Evolutionary conservation across 2,113 vertebrate genomes (phyloP).

Genomic region (Crotophaga sulcirostris): DNA sequence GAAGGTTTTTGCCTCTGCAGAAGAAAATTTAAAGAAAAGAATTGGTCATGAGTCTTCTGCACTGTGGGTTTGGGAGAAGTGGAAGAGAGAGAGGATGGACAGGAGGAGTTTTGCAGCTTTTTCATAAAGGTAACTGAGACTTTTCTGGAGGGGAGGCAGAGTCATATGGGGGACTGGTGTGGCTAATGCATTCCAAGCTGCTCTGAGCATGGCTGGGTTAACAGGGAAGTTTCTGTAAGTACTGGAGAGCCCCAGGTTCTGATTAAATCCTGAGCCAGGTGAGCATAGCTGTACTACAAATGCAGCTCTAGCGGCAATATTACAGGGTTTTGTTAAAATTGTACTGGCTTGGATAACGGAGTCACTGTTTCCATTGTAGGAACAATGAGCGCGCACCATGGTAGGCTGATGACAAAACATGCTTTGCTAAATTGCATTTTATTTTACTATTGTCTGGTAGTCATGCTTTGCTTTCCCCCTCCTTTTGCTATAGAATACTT

Average conservation of each 20-base stretch:
- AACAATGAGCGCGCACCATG: rapidly evolving
- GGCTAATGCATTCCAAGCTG: rapidly evolving
- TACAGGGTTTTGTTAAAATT: background rate
- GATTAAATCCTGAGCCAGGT: background rate
- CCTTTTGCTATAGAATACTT: background rate
- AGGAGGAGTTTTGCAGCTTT: background rate
- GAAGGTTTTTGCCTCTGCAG: background rate
- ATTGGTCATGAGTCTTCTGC: background rate
- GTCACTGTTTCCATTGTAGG: background rate
- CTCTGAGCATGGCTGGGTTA: background rate
- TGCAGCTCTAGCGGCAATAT: background rate
- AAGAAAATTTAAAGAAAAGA: background rate
- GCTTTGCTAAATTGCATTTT: background rate
- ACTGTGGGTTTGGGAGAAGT: background rate
- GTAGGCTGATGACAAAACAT: background rate
- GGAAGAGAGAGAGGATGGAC: background rate
- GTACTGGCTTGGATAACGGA: background rate
- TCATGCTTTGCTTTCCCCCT: background rate
- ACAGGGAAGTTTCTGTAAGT: background rate
- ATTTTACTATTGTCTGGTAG: background rate
- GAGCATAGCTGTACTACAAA: background rate
- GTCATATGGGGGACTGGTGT: background rate
- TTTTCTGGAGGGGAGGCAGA: background rate
- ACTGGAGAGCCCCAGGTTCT: background rate
- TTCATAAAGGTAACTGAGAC: background rate